Evolutionary conservation across 2,113 vertebrate genomes (phyloP), one percentile per base, ranked within the genome.

Genomic region (Hassar affinis): DNA sequence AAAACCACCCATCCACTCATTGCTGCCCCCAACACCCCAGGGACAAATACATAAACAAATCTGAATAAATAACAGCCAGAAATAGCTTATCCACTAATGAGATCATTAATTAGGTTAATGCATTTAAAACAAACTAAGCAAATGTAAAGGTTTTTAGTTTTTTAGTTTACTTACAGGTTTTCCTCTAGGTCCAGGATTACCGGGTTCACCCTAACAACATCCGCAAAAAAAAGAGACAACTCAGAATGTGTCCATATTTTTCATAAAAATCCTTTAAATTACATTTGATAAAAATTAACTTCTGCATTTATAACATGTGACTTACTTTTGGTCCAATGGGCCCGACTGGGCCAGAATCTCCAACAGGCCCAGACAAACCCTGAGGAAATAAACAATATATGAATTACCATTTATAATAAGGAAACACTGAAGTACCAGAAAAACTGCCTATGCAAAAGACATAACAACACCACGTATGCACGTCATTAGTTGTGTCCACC

Each of bases 321-420:
- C 91, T 89, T 93, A 98, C 98, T 90, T 98, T 99, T 86, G 91
- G 90, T 78, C 98, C 97, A 88, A 91, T 89, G 69, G 86, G 87
- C 56, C 97, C 98, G 74, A 87, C 47, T 9, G 90, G 64, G 15
- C 97, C 98, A 49, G 79, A 76, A 51, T 93, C 94, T 85, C 98
- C 98, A 88, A 94, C 91, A 87, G 96, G 96, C 89, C 97, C 98
- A 68, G 96, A 95, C 68, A 96, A 91, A 85, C 97, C 98, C 98
- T 99, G 78, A 42, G 82, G 90, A 82, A 17, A 87, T 6, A 61
- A 82, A 54, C 71, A 8, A 15, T 18, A 6, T 25, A 6, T 25
- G 9, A 25, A 45, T 45, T n/a, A 45, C 38, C 45, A 38, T 25
- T 14, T 69, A 69, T 42, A 69, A 9, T 8, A 10, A 69, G 22